Evolutionary conservation across 2,888 invertebrate genomes (phyloP).

Genomic region (Serripes groenlandicus): DNA sequence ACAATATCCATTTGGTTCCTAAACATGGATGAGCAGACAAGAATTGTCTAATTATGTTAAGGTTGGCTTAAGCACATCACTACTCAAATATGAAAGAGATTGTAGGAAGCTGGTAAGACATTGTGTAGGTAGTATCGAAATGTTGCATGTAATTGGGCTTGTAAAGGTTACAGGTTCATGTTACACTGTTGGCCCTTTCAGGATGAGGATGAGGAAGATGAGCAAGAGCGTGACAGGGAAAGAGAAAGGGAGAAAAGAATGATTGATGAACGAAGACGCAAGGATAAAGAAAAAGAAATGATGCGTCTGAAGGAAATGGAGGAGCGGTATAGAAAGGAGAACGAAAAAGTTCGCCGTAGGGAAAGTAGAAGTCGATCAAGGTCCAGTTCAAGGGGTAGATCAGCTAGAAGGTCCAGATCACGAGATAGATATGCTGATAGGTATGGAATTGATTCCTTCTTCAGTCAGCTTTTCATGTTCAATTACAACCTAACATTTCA

Average conservation of each 20-base stretch:
- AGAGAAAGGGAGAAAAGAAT: conserved; percentile 85
- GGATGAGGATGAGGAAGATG: conserved; percentile 89
- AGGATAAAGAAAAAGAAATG: conserved; percentile 74
- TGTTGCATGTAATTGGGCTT: too few species aligned
- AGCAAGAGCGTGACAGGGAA: conserved; percentile 57
- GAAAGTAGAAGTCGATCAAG: conserved; percentile 72
- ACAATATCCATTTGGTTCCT: too few species aligned
- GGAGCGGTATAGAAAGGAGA: conserved; percentile 49
- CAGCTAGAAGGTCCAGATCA: conserved; percentile 87
- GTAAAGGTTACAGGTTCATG: not conserved
- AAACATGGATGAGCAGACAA: too few species aligned
- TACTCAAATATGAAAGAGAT: too few species aligned
- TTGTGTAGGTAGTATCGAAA: too few species aligned
- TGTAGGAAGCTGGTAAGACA: too few species aligned
- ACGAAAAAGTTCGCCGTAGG: conserved; percentile 25
- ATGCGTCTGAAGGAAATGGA: conserved; percentile 86
- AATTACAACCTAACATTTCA: too few species aligned
- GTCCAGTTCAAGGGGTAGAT: conserved; percentile 75
- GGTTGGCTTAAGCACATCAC: too few species aligned
- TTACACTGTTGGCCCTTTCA: conserved; percentile 77
- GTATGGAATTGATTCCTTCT: not conserved
- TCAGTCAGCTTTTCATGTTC: too few species aligned
- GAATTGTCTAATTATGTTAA: too few species aligned
- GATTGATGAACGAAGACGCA: conserved; percentile 64
- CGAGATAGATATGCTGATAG: conserved; percentile 80